Percentiles rank a stretch among this genome's conserved stretches.
Evolutionary conservation across 1,140 invertebrate genomes (phyloP).

Genomic region (Nixonia krombeini): DNA sequence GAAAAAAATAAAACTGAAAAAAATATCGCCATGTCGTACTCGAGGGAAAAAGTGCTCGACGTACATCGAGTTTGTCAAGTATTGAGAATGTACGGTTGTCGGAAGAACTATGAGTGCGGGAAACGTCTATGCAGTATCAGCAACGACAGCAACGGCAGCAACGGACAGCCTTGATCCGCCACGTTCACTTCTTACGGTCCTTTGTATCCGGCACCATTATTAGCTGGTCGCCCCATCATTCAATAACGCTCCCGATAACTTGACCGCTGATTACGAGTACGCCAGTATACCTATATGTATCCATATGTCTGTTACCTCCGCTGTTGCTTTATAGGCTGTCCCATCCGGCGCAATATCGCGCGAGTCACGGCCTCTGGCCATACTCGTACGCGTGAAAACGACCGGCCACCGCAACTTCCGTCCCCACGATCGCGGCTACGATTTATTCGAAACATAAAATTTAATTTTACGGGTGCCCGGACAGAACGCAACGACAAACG

Average conservation of each 20-base stretch:
- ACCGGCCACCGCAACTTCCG: too few species aligned
- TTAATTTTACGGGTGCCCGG: too few species aligned
- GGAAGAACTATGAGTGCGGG: too few species aligned
- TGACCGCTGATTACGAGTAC: conserved; percentile 51
- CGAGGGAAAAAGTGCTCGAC: too few species aligned
- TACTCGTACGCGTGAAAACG: conserved; percentile 11
- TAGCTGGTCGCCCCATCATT: conserved; percentile 70
- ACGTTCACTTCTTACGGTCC: conserved; percentile 62
- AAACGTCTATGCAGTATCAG: conserved; percentile 24
- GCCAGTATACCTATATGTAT: too few species aligned
- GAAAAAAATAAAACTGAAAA: too few species aligned
- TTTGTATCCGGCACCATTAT: conserved; percentile 68
- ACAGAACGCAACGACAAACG: too few species aligned
- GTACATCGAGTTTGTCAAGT: too few species aligned
- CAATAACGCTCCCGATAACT: conserved; percentile 68
- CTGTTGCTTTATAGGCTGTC: conserved; percentile 36
- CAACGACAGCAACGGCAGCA: conserved; percentile 2
- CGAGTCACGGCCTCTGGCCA: conserved; percentile 17
- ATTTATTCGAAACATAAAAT: too few species aligned
- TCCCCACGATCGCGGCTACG: too few species aligned
- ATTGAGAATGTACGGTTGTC: too few species aligned
- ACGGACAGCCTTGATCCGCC: conserved; percentile 59
- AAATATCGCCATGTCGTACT: too few species aligned
- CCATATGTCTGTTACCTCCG: conserved; percentile 41
- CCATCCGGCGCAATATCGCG: conserved; percentile 31